Conservation (phyloP, 2,888 invertebrate species). For the Tenthredo mesomela region DNA sequence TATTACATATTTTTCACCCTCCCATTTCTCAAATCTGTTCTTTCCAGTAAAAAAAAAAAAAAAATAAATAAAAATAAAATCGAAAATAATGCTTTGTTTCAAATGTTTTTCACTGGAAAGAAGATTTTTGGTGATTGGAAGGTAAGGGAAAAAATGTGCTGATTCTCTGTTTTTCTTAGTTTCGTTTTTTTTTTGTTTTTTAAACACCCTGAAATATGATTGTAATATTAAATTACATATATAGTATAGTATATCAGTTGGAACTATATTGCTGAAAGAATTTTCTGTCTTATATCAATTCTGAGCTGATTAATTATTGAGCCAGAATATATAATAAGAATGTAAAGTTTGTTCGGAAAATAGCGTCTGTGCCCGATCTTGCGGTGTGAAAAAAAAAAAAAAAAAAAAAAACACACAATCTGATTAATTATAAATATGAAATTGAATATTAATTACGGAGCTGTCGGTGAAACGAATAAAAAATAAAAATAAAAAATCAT, state of each 20-base stretch:
- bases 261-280: slow-evolving; percentile 18
- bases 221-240: not conserved
- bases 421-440: not conserved
- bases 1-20: not conserved
- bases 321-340: not conserved
- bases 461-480: not conserved
- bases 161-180: not conserved
- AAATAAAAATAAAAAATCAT: not conserved
- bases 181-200: not conserved
- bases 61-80: too few species aligned
- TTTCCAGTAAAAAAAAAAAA: not conserved
- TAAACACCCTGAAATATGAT: not conserved
- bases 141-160: not conserved
- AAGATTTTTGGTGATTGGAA: not conserved
- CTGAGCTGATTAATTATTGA: not conserved
- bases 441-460: not conserved
- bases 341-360: not conserved
- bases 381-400: not conserved
- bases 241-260: not conserved
- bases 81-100: too few species aligned
- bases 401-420: not conserved
- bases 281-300: not conserved
- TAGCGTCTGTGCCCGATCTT: not conserved
- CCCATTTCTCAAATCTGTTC: not conserved
- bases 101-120: too few species aligned